Evolutionary conservation across 2,797 vertebrate genomes (phyloP).

Genomic region (Tauraco hartlaubi): DNA sequence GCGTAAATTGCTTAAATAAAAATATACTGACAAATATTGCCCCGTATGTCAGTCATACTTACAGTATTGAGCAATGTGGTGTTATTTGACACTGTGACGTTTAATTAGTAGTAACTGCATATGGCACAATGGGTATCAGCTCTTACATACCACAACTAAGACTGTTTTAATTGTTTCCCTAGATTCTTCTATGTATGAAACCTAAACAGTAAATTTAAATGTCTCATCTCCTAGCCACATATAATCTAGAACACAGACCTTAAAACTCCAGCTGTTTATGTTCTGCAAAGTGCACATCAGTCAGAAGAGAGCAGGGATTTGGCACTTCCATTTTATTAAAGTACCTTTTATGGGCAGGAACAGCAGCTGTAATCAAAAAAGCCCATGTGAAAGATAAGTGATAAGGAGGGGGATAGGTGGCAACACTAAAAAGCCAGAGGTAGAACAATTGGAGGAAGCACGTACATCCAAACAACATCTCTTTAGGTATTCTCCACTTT

Average conservation of each 20-base stretch:
- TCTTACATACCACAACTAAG: background rate
- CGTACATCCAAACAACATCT: background rate
- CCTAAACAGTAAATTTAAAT: background rate
- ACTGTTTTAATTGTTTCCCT: background rate
- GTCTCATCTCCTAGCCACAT: background rate
- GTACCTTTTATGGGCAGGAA: background rate
- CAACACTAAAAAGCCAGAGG: background rate
- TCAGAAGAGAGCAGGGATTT: background rate
- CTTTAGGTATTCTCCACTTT: constrained; percentile 36
- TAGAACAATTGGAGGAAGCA: background rate
- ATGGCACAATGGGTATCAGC: background rate
- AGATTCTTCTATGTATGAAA: background rate
- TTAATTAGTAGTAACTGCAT: background rate
- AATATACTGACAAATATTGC: background rate
- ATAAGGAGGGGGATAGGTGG: background rate
- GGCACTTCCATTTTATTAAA: background rate
- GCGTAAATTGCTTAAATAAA: constrained; percentile 11
- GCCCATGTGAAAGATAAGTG: background rate
- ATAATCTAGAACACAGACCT: background rate
- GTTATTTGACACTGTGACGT: background rate
- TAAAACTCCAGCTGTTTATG: background rate
- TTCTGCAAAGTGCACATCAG: background rate
- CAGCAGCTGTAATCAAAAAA: constrained; percentile 2
- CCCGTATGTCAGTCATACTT: background rate
- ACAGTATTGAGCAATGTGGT: background rate